These are phyloP conservation scores for Carcina quercana DNA, from an alignment of 2,888 invertebrate genomes.

Conservation along the genomic window DNA sequence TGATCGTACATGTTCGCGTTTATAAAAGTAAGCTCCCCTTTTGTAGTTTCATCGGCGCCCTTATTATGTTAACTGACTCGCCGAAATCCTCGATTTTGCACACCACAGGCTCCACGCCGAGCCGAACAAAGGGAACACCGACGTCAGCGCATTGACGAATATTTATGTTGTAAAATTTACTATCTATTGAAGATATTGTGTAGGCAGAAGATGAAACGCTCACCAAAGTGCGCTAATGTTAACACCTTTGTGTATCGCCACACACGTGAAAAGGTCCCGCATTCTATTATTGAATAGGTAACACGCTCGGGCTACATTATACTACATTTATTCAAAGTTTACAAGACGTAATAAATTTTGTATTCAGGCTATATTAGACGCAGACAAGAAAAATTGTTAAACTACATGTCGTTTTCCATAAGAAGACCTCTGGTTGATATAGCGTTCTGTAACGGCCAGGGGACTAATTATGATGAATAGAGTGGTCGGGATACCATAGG, in stretches of 20 bases:
- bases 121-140: conserved; percentile 44
- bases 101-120: conserved; percentile 26
- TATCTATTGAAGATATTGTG: conserved; percentile 29
- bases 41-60: conserved; percentile 3
- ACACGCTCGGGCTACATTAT: too few species aligned
- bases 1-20: too few species aligned
- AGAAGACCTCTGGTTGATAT: too few species aligned
- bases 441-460: too few species aligned
- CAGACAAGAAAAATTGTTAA: too few species aligned
- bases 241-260: conserved; percentile 3
- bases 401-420: too few species aligned
- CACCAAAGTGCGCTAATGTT: conserved; percentile 5
- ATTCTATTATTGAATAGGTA: not conserved
- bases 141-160: conserved; percentile 54
- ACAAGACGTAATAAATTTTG: too few species aligned
- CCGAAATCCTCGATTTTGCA: conserved; percentile 9
- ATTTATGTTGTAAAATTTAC: conserved; percentile 53
- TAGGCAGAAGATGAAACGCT: conserved; percentile 30
- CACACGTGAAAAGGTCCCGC: conserved; percentile 1
- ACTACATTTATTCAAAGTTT: too few species aligned
- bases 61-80: conserved; percentile 7
- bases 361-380: too few species aligned
- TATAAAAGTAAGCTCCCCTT: not conserved
- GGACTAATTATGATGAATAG: too few species aligned
- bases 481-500: too few species aligned